A percentile compares a stretch with the other conserved stretches of the same genome.
Evolutionary conservation across 2,888 invertebrate genomes (phyloP).

Genomic region (Amblyjoppa fuscipennis): DNA sequence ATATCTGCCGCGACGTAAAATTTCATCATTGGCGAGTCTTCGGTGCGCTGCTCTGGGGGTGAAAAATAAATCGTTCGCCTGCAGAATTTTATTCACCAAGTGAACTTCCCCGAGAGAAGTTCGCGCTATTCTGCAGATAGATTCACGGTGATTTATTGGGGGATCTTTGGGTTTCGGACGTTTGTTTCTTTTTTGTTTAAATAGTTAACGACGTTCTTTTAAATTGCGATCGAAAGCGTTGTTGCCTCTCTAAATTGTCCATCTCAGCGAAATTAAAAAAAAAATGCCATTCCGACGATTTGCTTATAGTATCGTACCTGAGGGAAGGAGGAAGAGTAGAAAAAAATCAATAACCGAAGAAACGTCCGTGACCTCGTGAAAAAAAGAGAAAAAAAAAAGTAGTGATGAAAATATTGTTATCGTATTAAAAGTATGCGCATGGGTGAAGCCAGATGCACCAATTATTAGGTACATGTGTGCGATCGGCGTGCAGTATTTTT

Average conservation of each 20-base stretch:
- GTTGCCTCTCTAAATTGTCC: neutral
- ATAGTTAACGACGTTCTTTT: neutral
- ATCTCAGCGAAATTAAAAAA: neutral
- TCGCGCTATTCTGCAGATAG: no score
- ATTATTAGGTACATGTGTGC: constrained; percentile 67
- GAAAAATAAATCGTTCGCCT: no score
- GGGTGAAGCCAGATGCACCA: constrained; percentile 69
- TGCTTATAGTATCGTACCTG: constrained; percentile 24
- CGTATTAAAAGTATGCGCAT: constrained; percentile 65
- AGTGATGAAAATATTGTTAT: constrained; percentile 55
- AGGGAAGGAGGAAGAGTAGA: neutral
- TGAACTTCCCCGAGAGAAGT: no score
- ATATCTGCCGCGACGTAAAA: no score
- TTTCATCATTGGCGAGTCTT: no score
- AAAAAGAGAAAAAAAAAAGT: constrained; percentile 52
- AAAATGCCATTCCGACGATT: neutral
- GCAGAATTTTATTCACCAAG: no score
- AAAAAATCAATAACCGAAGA: constrained; percentile 10
- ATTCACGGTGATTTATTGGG: neutral
- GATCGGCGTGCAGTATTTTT: constrained; percentile 73
- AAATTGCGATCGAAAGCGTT: neutral
- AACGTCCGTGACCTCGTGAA: constrained; percentile 59
- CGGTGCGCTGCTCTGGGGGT: no score
- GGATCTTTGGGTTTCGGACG: constrained; percentile 38
- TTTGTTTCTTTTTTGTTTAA: constrained; percentile 13